phyloP scores from a whole-genome alignment of 2,113 vertebrate genomes.

The Dryoscopus gambensis region DNA sequence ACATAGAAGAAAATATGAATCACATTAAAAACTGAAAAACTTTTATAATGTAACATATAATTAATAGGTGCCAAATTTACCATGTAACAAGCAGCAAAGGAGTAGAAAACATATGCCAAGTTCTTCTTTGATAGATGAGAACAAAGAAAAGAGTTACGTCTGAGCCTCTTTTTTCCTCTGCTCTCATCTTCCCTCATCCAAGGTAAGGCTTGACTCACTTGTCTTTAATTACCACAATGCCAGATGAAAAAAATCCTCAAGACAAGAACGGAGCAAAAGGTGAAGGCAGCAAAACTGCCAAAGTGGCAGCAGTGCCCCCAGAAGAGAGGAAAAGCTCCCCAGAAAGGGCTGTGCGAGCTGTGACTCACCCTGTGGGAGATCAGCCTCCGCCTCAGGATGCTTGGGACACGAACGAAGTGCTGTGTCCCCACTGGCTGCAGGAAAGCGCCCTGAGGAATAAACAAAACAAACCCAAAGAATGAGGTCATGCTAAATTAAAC shows the following conservation, averaged over 20 bases:
- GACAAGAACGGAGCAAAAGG: background rate
- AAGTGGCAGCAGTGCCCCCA: background rate
- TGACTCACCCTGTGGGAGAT: background rate
- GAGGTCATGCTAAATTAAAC: background rate
- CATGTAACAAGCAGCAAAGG: background rate
- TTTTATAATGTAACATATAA: background rate
- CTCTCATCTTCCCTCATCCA: background rate
- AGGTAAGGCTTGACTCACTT: background rate
- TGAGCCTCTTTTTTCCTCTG: background rate
- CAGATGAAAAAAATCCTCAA: background rate
- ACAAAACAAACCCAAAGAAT: background rate
- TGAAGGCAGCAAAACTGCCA: background rate
- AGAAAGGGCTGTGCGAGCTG: accelerated
- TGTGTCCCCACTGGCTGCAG: background rate
- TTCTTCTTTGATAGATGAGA: background rate
- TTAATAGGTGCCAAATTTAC: background rate
- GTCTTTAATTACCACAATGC: constrained; percentile 9
- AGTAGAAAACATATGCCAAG: background rate
- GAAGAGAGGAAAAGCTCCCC: background rate
- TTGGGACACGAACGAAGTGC: accelerated
- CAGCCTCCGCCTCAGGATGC: background rate
- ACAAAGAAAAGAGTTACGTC: background rate
- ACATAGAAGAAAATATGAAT: background rate
- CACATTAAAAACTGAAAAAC: background rate
- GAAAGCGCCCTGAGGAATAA: background rate